Evolutionary conservation across 2,888 invertebrate species (phyloP).

Genomic region (Lydus trimaculatus): DNA sequence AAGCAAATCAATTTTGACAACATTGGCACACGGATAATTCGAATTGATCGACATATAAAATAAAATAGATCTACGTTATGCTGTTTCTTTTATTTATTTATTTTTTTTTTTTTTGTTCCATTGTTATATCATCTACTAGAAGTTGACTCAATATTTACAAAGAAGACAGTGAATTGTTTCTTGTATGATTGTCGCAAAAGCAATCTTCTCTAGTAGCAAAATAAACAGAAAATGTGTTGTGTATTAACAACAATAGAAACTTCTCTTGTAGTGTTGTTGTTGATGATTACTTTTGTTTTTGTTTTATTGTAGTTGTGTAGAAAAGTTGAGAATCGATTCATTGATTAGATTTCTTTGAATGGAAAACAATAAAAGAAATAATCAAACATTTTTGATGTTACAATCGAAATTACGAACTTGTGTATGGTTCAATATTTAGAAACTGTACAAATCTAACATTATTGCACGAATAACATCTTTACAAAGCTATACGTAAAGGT

Average conservation of each 20-base stretch:
- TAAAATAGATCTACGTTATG: neutral
- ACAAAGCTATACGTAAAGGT: slow-evolving; percentile 51
- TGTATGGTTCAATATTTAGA: neutral
- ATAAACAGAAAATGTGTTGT: slow-evolving; percentile 37
- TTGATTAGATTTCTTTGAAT: neutral
- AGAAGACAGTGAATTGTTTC: slow-evolving; percentile 23
- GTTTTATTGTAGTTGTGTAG: neutral
- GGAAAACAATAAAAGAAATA: neutral
- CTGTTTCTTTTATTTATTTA: too few relatives aligned
- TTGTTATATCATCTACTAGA: neutral
- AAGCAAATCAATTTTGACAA: slow-evolving; percentile 3
- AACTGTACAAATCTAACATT: slow-evolving; percentile 46
- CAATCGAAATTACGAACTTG: neutral
- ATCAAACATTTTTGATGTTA: neutral
- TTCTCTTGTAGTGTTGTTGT: neutral
- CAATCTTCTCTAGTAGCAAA: slow-evolving; percentile 46
- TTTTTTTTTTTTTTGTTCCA: too few relatives aligned
- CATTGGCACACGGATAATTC: neutral
- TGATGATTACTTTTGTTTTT: neutral
- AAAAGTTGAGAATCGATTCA: neutral
- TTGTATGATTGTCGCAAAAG: slow-evolving; percentile 32
- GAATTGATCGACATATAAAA: neutral
- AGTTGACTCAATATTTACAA: slow-evolving; percentile 24
- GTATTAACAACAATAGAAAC: slow-evolving; percentile 8
- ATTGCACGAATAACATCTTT: slow-evolving; percentile 46